phyloP scores from a whole-genome alignment of 2,888 invertebrate species.

The Rhamnusium bicolor region DNA sequence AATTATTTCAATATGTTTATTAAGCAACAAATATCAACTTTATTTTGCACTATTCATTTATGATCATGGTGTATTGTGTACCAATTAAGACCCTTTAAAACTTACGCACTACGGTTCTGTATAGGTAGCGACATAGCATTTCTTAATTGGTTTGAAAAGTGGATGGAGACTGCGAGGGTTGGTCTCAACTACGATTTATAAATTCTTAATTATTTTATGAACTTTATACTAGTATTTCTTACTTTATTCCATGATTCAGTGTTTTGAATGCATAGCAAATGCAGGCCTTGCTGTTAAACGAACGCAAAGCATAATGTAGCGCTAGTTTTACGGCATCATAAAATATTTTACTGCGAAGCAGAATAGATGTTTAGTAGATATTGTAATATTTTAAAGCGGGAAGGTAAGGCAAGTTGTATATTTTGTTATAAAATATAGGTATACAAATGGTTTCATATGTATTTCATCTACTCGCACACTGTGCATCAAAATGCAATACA shows the following conservation, averaged over 20 bases:
- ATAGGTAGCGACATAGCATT: neutral
- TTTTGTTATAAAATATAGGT: conserved; percentile 11
- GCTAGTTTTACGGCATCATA: conserved; percentile 21
- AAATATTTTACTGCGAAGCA: conserved; percentile 19
- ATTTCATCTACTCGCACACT: neutral
- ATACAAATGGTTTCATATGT: neutral
- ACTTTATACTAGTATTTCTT: conserved; percentile 17
- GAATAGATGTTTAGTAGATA: conserved; percentile 22
- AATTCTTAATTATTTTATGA: conserved; percentile 31
- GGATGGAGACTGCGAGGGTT: conserved; percentile 38
- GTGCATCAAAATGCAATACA: neutral
- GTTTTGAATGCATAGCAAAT: conserved; percentile 12
- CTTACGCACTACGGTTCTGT: conserved; percentile 1
- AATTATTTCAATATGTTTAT: too few relatives aligned
- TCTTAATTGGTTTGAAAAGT: conserved; percentile 43
- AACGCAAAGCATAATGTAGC: conserved; percentile 13
- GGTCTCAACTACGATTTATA: conserved; percentile 22
- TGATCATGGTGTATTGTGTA: too few relatives aligned
- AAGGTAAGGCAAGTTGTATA: neutral
- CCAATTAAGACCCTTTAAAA: neutral
- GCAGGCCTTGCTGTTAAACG: neutral
- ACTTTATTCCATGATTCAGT: conserved; percentile 30
- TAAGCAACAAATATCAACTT: too few relatives aligned
- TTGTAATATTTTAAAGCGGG: conserved; percentile 18
- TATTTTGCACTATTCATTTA: too few relatives aligned